Conservation (phyloP, 2,888 invertebrate species). For the Drosophila ustulata region DNA sequence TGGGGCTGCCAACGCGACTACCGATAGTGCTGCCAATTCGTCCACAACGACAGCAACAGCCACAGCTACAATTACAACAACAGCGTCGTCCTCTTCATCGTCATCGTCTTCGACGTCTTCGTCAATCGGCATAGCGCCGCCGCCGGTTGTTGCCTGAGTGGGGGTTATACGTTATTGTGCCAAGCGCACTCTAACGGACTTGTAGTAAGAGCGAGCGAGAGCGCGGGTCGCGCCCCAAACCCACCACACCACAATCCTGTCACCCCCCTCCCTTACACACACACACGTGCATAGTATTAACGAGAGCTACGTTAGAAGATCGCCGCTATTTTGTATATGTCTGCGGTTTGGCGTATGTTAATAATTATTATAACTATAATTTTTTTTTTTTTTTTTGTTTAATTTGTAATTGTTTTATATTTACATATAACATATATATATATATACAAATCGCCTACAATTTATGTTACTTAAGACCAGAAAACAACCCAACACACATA, state of each 20-base stretch:
- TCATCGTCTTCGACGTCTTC: not conserved
- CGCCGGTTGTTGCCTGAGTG: conserved; percentile 83
- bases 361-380: conserved; percentile 11
- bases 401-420: conserved; percentile 41
- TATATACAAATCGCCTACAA: conserved; percentile 8
- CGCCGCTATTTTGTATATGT: conserved; percentile 43
- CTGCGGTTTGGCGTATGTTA: conserved; percentile 51
- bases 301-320: conserved; percentile 24
- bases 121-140: conserved; percentile 71
- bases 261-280: conserved; percentile 19
- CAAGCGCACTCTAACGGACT: conserved; percentile 80
- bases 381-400: conserved; percentile 39
- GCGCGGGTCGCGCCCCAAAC: conserved; percentile 50
- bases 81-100: conserved; percentile 18
- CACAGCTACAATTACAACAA: conserved; percentile 9
- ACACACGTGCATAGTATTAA: conserved; percentile 58
- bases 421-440: conserved; percentile 13
- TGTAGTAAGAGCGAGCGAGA: conserved; percentile 70
- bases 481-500: not conserved
- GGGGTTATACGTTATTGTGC: conserved; percentile 83
- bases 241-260: conserved; percentile 12
- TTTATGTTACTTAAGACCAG: conserved; percentile 52
- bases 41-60: not conserved
- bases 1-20: not conserved
- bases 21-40: not conserved